Base-by-base conservation (phyloP, 1,140 invertebrate genomes). In the Sarcophaga peregrina region DNA sequence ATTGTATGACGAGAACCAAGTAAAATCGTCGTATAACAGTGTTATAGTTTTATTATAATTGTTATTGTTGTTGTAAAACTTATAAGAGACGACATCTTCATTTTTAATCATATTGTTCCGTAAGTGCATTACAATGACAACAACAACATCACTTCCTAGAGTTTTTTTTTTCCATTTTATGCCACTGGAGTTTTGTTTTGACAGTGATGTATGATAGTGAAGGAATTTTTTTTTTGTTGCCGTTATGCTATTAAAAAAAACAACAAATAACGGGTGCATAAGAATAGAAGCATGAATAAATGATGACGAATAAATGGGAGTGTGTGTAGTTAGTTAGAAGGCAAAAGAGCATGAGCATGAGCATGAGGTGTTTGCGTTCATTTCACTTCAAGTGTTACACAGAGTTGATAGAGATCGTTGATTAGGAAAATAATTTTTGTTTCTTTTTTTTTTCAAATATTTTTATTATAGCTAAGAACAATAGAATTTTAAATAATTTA, bases 41-140 rank as follows among this genome's bases (percentile, higher is more conserved):
- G 25, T 37, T 37, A 37, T 37, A 68, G 62, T 68, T 68, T 37
- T 37, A 37, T 37, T 37, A 37, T 37, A 37, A 37, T 37, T 37
- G 25, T 37, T 37, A 37, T 37, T 37, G 25, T 68, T 68, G 62
- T 68, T 68, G 62, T 68, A 68, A 58, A 17, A 68, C 62, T 20
- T 20, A 25, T 68, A 17, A 48, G 15, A 78, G 75, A 78, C 73
- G 11, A 17, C 75, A 17, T 46, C 37, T 74, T 78, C 47, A 78
- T 78, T 78, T 78, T 78, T 78, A 78, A 78, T 78, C 47, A 78
- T 78, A 78, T 78, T 78, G 75, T 78, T 78, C 50, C 47, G 50
- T 78, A 78, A 78, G 75, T 78, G 75, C 75, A 78, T 78, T 78
- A 78, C 75, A 78, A 78, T 25, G 75, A 37, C 75, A 78, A 5